These are phyloP conservation scores for Rhodinocichla rosea DNA, from an alignment of 2,113 vertebrate species.

Conservation along the genomic window DNA sequence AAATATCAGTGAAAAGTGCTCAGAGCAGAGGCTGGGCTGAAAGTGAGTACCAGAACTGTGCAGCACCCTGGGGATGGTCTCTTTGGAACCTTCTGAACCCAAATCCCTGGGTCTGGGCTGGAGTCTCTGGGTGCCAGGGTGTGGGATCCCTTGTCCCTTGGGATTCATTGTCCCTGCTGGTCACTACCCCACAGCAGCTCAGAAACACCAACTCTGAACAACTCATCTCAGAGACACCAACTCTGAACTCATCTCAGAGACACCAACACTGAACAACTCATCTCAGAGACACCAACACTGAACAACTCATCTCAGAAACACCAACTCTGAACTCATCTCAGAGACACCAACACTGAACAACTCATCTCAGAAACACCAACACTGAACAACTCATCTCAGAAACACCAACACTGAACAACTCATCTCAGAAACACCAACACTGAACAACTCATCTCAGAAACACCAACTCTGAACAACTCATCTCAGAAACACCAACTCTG, in stretches of 20 bases:
- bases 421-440: too few relatives aligned
- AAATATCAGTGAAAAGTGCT: not conserved
- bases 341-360: not conserved
- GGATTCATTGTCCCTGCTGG: not conserved
- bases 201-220: not conserved
- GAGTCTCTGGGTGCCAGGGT: not conserved
- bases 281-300: not conserved
- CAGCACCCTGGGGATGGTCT: not conserved
- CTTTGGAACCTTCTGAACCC: not conserved
- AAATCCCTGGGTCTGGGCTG: not conserved
- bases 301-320: not conserved
- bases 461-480: too few relatives aligned
- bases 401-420: too few relatives aligned
- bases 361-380: not conserved
- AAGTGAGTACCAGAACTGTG: not conserved
- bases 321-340: not conserved
- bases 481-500: too few relatives aligned
- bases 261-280: not conserved
- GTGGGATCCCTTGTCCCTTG: too few relatives aligned
- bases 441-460: too few relatives aligned
- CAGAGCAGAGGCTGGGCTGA: not conserved
- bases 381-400: too few relatives aligned
- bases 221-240: not conserved
- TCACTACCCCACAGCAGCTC: not conserved
- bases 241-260: not conserved